A percentile compares a stretch with the other conserved stretches of the same genome.
Conservation (phyloP, 2,113 vertebrate genomes). For the Brachyhypopomus gauderio region DNA sequence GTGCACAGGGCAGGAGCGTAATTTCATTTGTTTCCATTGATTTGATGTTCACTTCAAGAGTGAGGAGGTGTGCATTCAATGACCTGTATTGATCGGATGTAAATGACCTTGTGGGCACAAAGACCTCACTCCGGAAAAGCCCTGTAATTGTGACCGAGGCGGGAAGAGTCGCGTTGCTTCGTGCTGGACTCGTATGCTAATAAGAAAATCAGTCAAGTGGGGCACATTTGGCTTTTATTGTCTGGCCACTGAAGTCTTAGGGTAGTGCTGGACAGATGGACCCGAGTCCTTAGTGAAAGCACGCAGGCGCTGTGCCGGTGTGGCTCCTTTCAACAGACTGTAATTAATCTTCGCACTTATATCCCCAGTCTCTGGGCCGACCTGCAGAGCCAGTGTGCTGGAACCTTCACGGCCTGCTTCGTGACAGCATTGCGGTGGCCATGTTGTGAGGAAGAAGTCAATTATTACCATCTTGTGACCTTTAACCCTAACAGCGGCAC, state of each 20-base stretch:
- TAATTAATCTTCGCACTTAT: conserved; percentile 49
- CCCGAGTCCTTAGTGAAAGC: conserved; percentile 43
- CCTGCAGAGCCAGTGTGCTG: conserved; percentile 17
- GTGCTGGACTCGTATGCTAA: conserved; percentile 45
- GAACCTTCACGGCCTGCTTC: neutral
- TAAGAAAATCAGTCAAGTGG: conserved; percentile 15
- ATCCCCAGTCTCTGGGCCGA: conserved; percentile 37
- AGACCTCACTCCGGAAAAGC: conserved; percentile 26
- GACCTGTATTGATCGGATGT: conserved; percentile 69
- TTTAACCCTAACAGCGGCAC: conserved; percentile 57
- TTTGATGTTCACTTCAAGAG: conserved; percentile 73
- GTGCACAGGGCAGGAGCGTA: conserved; percentile 68
- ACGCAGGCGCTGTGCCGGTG: conserved; percentile 2
- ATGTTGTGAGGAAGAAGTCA: conserved; percentile 48
- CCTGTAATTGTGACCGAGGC: neutral
- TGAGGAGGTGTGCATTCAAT: conserved; percentile 61
- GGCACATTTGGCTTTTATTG: neutral
- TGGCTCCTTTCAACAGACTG: conserved; percentile 26
- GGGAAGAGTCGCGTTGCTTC: neutral
- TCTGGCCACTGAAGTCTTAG: conserved; percentile 19
- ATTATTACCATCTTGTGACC: conserved; percentile 65
- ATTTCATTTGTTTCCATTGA: conserved; percentile 75
- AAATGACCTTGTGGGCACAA: conserved; percentile 73
- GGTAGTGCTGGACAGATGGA: conserved; percentile 48
- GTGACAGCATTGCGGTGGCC: conserved; percentile 19